Base-by-base conservation (phyloP, 2,797 vertebrate genomes). In the Echiichthys vipera region DNA sequence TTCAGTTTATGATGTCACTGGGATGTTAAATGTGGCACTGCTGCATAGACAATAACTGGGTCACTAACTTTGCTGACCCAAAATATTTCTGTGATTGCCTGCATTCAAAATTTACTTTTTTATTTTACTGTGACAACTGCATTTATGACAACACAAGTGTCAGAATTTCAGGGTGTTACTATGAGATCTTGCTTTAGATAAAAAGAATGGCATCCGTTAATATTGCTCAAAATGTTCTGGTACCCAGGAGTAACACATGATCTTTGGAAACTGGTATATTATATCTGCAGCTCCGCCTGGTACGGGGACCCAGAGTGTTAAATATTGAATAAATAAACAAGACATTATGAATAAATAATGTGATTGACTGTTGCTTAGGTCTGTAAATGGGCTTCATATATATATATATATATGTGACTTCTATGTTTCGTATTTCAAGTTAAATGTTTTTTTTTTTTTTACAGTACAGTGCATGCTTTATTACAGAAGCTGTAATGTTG, bases 1-100 rank as follows among this genome's bases (percentile, higher is more conserved):
- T 65, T 74, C 18, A 59, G 79, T 65, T 74, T 45, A 45, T 72
- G 49, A 73, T 84, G 61, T 65, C 77, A 71, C 74, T 17, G 47
- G 59, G 70, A 63, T 83, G 83, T 71, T 54, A 80, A 84, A 89
- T 87, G 65, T 87, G 74, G 46, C 84, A 79, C 76, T 53, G 72
- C 73, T 57, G 25, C 15, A 47, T 64, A 49, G 69, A 78, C 70
- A 30, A 15, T 62, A 76, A 74, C 70, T 69, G 46, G 65, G 42
- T 25, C 57, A 27, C 69, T 71, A 43, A 55, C 51, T 81, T 65
- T 82, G 57, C 68, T 84, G 76, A 86, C 74, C 68, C 51, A 66
- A 64, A 79, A 78, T 58, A 61, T 76, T 69, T 80, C 24, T 72
- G 25, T 65, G 22, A 62, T 54, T 61, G 64, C 18, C 32, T 74